These are phyloP conservation scores for Andricus grossulariae DNA, from an alignment of 1,140 invertebrate genomes.

Conservation along the genomic window DNA sequence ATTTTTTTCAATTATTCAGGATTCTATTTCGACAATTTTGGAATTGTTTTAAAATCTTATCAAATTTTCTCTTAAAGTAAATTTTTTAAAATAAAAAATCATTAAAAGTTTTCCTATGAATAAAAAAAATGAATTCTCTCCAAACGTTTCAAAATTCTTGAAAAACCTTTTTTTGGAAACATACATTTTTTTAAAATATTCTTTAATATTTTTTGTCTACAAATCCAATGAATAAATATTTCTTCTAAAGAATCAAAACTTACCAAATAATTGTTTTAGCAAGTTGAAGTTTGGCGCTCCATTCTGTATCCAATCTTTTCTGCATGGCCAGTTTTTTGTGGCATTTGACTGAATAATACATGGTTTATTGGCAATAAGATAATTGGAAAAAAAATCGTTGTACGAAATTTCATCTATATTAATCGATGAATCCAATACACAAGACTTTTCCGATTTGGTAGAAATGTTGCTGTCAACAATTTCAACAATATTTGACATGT, in stretches of 20 bases:
- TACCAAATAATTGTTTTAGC: conserved; percentile 78
- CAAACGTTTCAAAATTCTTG: too few relatives aligned
- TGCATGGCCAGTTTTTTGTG: conserved; percentile 79
- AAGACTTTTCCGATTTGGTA: conserved; percentile 33
- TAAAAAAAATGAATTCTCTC: too few relatives aligned
- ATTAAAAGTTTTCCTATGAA: too few relatives aligned
- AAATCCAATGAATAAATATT: neutral
- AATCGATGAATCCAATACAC: conserved; percentile 40
- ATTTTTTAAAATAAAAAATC: too few relatives aligned
- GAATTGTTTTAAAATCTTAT: too few relatives aligned
- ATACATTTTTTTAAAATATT: too few relatives aligned
- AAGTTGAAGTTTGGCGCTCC: conserved; percentile 80
- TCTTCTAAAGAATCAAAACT: conserved; percentile 48
- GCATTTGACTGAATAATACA: conserved; percentile 80
- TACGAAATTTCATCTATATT: conserved; percentile 58
- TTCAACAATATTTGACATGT: conserved; percentile 48
- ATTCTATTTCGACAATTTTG: too few relatives aligned
- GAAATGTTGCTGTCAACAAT: conserved; percentile 47
- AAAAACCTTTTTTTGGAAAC: too few relatives aligned
- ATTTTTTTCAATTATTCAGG: too few relatives aligned
- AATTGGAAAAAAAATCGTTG: conserved; percentile 78
- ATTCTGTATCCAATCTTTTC: conserved; percentile 77
- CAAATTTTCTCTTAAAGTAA: too few relatives aligned
- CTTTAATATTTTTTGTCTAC: too few relatives aligned
- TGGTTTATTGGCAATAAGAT: conserved; percentile 80